A percentile compares a stretch with the other conserved stretches of the same genome.
phyloP scores from a whole-genome alignment of 1,140 invertebrate genomes.

The Metaphire vulgaris region DNA sequence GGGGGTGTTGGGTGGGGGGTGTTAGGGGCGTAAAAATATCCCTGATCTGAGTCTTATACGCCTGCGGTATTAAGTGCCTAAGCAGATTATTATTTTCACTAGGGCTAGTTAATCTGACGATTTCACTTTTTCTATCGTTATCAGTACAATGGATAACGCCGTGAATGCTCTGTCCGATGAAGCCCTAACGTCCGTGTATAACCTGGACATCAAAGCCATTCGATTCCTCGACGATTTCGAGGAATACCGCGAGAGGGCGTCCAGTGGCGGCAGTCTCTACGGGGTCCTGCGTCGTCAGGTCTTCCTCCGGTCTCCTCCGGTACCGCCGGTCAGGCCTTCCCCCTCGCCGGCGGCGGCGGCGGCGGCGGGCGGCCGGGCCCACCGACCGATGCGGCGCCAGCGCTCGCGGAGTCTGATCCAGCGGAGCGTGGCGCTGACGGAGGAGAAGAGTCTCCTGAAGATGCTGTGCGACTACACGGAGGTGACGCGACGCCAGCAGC shows the following conservation, averaged over 20 bases:
- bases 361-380: neutral
- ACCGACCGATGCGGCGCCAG: slow-evolving; percentile 10
- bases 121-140: too few relatives aligned
- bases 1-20: too few relatives aligned
- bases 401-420: slow-evolving; percentile 26
- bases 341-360: neutral
- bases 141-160: neutral
- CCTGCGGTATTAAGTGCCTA: too few relatives aligned
- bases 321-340: neutral
- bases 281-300: slow-evolving; percentile 23
- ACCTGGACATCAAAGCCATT: slow-evolving; percentile 11
- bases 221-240: slow-evolving; percentile 28
- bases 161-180: neutral
- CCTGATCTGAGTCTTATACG: too few relatives aligned
- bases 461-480: slow-evolving; percentile 25
- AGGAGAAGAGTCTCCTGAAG: slow-evolving; percentile 25
- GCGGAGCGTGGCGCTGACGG: slow-evolving; percentile 8
- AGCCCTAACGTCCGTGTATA: neutral
- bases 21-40: too few relatives aligned
- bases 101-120: too few relatives aligned
- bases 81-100: too few relatives aligned
- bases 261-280: slow-evolving; percentile 29
- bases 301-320: neutral
- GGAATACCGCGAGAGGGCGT: slow-evolving; percentile 27
- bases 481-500: neutral